phyloP scores from a whole-genome alignment of 2,113 vertebrate species.

The Epinephelus lanceolatus region DNA sequence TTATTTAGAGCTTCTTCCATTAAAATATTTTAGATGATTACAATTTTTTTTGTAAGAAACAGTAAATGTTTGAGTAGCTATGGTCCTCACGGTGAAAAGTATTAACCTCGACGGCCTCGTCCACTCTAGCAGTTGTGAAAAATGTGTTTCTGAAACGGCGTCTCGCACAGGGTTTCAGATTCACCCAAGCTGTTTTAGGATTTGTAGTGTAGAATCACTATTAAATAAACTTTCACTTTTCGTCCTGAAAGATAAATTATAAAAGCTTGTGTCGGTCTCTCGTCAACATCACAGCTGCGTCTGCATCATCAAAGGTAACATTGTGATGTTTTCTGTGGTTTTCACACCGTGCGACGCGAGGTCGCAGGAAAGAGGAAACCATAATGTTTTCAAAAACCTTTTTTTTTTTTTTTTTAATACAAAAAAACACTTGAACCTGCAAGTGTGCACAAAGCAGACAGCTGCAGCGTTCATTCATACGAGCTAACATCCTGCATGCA shows the following conservation, averaged over 20 bases:
- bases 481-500: conserved; percentile 60
- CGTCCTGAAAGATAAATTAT: conserved; percentile 12
- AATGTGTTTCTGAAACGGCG: conserved; percentile 13
- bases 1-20: conserved; percentile 61
- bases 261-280: conserved; percentile 13
- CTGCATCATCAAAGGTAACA: conserved; percentile 23
- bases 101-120: conserved; percentile 50
- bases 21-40: conserved; percentile 66
- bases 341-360: conserved; percentile 12
- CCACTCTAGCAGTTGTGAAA: conserved; percentile 35
- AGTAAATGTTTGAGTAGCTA: conserved; percentile 48
- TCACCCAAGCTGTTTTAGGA: conserved; percentile 17
- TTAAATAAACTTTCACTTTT: conserved; percentile 36
- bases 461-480: conserved; percentile 49
- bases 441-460: conserved; percentile 72
- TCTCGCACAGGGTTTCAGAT: conserved; percentile 10
- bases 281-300: conserved; percentile 33
- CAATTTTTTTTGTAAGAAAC: conserved; percentile 54
- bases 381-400: conserved; percentile 17
- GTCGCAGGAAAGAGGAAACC: conserved; percentile 18
- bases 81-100: conserved; percentile 38
- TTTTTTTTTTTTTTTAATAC: neutral
- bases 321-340: conserved; percentile 23
- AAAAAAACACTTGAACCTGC: conserved; percentile 77
- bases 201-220: conserved; percentile 5